Evolutionary conservation across 1,140 invertebrate genomes (phyloP).

Genomic region (Bombus pascuorum): DNA sequence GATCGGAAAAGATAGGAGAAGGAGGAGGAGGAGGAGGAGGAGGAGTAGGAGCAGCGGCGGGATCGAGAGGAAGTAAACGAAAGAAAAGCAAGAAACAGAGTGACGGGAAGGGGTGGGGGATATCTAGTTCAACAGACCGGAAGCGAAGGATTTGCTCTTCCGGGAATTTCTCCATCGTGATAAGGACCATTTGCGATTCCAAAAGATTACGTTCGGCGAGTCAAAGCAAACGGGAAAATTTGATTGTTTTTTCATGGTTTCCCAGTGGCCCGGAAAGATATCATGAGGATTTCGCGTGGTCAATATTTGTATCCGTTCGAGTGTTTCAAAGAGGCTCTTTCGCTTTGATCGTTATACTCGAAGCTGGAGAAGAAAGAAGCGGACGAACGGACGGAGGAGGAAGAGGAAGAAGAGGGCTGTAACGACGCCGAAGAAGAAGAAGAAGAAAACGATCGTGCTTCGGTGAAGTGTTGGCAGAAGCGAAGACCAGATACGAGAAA

Average conservation of each 20-base stretch:
- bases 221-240: slow-evolving; percentile 28
- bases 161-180: slow-evolving; percentile 39
- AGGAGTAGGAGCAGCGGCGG: not conserved
- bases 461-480: slow-evolving; percentile 51
- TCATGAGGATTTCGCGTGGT: slow-evolving; percentile 45
- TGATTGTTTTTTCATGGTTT: slow-evolving; percentile 44
- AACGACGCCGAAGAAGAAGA: slow-evolving; percentile 32
- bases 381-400: slow-evolving; percentile 26
- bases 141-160: slow-evolving; percentile 51
- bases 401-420: slow-evolving; percentile 29
- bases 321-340: slow-evolving; percentile 36
- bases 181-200: slow-evolving; percentile 1
- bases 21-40: not conserved
- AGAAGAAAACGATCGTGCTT: slow-evolving; percentile 45
- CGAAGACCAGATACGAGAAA: slow-evolving; percentile 51
- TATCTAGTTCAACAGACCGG: slow-evolving; percentile 43
- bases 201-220: slow-evolving; percentile 10
- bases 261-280: slow-evolving; percentile 17
- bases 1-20: not conserved
- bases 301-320: slow-evolving; percentile 26
- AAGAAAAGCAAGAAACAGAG: not conserved
- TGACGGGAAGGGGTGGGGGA: slow-evolving; percentile 35
- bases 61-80: not conserved
- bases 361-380: not conserved
- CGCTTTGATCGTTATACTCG: slow-evolving; percentile 37